phyloP scores from a whole-genome alignment of 2,888 invertebrate genomes.

The Scaptomyza caliginosa region DNA sequence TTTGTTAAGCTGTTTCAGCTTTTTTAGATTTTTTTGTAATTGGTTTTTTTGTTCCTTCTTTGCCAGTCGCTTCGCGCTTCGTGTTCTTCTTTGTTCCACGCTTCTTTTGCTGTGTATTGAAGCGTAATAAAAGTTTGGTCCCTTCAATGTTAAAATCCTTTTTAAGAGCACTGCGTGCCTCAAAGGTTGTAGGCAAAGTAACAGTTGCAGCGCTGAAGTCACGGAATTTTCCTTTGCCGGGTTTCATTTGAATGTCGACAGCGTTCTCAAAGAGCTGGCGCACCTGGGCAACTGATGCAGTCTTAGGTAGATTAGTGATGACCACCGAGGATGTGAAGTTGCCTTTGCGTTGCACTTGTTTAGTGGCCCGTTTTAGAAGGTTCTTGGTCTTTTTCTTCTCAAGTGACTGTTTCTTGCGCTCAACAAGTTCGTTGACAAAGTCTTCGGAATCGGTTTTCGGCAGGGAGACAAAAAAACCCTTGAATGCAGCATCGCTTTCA shows the following conservation, averaged over 20 bases:
- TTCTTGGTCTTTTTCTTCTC: slow-evolving; percentile 70
- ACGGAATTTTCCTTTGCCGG: slow-evolving; percentile 57
- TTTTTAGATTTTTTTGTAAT: slow-evolving; percentile 12
- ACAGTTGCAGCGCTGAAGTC: slow-evolving; percentile 71
- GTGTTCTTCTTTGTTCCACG: slow-evolving; percentile 24
- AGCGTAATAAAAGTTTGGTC: slow-evolving; percentile 65
- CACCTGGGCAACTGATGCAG: slow-evolving; percentile 66
- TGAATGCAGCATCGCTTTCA: slow-evolving; percentile 43
- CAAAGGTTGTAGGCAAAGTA: slow-evolving; percentile 76
- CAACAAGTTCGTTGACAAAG: slow-evolving; percentile 69
- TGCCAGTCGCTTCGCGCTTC: slow-evolving; percentile 28
- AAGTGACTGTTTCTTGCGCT: slow-evolving; percentile 67
- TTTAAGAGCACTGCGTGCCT: slow-evolving; percentile 71
- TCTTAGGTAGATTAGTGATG: slow-evolving; percentile 79
- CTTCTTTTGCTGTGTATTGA: slow-evolving; percentile 61
- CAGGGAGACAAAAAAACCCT: slow-evolving; percentile 67
- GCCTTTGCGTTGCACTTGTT: slow-evolving; percentile 50
- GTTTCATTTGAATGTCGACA: slow-evolving; percentile 79
- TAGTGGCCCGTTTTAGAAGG: slow-evolving; percentile 67
- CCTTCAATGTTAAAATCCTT: slow-evolving; percentile 62
- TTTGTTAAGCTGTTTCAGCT: slow-evolving; percentile 3
- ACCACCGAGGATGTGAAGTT: slow-evolving; percentile 76
- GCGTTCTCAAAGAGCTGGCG: slow-evolving; percentile 77
- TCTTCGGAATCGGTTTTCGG: slow-evolving; percentile 77
- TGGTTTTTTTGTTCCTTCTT: neutral